Evolutionary conservation across 2,888 invertebrate species (phyloP), one percentile per base, ranked within the genome.

Genomic region (Dione juno): DNA sequence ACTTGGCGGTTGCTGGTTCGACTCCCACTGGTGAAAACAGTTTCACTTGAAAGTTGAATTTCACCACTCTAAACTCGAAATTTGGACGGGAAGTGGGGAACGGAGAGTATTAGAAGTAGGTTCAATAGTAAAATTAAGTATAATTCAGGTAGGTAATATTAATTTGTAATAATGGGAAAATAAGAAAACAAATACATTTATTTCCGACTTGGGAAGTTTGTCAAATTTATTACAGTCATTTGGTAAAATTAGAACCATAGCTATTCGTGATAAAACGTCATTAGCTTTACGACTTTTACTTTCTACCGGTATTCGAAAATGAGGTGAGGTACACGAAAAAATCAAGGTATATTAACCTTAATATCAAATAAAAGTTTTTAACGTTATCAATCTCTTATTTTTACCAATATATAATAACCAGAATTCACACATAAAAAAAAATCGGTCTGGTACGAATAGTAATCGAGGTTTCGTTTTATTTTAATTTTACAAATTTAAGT

Each of bases 201-300:
- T 54, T 37, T 54, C 1, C 16, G 35, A 5, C 54, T 54, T n/a
- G n/a, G 10, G 2, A 54, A 35, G 3, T 28, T 35, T 14, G 43
- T 69, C 66, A 64, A 69, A 45, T 16, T 63, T 13, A 16, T 48
- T 48, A 5, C 1, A n/a, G 11, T n/a, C 43, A 59, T 58, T 52
- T 16, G 41, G 50, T 37, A 37, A 54, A 28, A 19, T 69, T 69
- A 52, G 59, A 41, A 63, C 57, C 69, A 41, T 67, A 45, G 28
- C 19, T 48, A 19, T 64, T 50, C 63, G 50, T 64, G 63, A 50
- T 48, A 19, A 19, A 64, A 13, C 8, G 16, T 48, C 48, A 64
- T 64, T 64, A 64, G 13, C 0, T 64, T 50, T 35, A 37, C 37
- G 63, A 50, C 48, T 64, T 43, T 59, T 64, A 61, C 48, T 48